Conservation (phyloP, 2,113 vertebrate species). For the Hiodon tergisus region DNA sequence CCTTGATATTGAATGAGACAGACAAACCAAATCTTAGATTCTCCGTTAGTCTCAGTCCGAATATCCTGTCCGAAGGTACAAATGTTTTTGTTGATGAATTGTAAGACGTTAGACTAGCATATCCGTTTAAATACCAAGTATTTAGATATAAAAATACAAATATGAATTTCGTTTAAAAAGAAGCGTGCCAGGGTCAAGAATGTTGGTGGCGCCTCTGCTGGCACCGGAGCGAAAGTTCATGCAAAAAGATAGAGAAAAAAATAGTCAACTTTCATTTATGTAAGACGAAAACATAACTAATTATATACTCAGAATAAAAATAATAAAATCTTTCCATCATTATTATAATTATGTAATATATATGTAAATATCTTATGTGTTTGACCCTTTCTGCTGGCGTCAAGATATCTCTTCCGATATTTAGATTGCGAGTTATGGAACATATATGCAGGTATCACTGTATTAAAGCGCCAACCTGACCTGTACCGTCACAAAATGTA, state of each 20-base stretch:
- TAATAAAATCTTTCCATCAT: conserved; percentile 42
- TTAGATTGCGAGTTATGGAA: conserved; percentile 35
- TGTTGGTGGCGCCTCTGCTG: conserved; percentile 69
- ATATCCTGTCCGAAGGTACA: conserved; percentile 60
- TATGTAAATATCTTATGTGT: conserved; percentile 23
- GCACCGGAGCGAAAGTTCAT: conserved; percentile 80
- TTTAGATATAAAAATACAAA: conserved; percentile 97
- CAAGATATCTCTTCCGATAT: conserved; percentile 39
- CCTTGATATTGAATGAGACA: conserved; percentile 59
- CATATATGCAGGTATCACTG: conserved; percentile 50
- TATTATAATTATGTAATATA: conserved; percentile 37
- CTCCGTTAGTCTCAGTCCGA: conserved; percentile 50
- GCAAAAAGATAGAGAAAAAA: conserved; percentile 82
- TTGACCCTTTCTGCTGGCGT: conserved; percentile 45
- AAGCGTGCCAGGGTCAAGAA: conserved; percentile 76
- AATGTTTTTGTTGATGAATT: conserved; percentile 73
- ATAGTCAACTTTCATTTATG: conserved; percentile 47
- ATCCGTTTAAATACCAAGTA: conserved; percentile 87
- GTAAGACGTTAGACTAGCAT: conserved; percentile 80
- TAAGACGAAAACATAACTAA: conserved; percentile 43
- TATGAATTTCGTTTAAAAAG: conserved; percentile 87
- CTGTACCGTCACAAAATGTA: conserved; percentile 37
- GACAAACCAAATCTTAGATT: conserved; percentile 43
- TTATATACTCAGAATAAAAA: conserved; percentile 46
- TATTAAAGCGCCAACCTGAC: conserved; percentile 43